These are phyloP conservation scores for Andinoacara biseriatus DNA, from an alignment of 2,113 vertebrate genomes.

Conservation along the genomic window DNA sequence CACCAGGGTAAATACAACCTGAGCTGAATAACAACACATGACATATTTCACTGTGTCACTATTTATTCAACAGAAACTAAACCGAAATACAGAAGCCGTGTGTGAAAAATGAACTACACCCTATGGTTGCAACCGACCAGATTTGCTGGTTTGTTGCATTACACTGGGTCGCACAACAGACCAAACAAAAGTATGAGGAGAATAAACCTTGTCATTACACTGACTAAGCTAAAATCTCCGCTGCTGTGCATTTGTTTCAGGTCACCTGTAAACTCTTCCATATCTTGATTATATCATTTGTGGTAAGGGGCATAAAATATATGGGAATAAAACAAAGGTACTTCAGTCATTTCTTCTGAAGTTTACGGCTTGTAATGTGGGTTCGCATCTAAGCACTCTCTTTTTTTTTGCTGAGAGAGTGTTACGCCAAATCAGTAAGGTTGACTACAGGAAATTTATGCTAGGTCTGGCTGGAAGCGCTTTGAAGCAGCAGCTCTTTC, in stretches of 20 bases:
- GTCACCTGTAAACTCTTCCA: conserved; percentile 15
- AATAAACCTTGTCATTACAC: conserved; percentile 32
- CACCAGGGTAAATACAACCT: too few relatives aligned
- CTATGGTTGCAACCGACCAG: too few relatives aligned
- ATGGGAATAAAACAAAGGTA: conserved; percentile 5
- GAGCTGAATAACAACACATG: too few relatives aligned
- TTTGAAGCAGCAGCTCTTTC: too few relatives aligned
- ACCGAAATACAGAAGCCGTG: too few relatives aligned
- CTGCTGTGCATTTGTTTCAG: conserved; percentile 32
- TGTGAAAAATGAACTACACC: too few relatives aligned
- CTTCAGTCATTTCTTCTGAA: neutral
- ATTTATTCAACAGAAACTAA: too few relatives aligned
- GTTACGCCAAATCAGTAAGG: neutral
- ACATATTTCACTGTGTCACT: too few relatives aligned
- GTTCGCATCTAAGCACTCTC: neutral
- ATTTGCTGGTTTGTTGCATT: neutral
- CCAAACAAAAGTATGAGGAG: conserved; percentile 9
- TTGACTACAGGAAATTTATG: neutral
- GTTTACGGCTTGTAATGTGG: neutral
- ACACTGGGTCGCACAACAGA: neutral
- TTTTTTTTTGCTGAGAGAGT: neutral
- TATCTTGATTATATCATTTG: neutral
- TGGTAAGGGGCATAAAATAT: neutral
- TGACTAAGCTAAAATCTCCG: conserved; percentile 23
- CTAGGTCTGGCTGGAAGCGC: too few relatives aligned